These are phyloP conservation scores for Eubucco bourcierii DNA, from an alignment of 2,113 vertebrate species.

Conservation along the genomic window DNA sequence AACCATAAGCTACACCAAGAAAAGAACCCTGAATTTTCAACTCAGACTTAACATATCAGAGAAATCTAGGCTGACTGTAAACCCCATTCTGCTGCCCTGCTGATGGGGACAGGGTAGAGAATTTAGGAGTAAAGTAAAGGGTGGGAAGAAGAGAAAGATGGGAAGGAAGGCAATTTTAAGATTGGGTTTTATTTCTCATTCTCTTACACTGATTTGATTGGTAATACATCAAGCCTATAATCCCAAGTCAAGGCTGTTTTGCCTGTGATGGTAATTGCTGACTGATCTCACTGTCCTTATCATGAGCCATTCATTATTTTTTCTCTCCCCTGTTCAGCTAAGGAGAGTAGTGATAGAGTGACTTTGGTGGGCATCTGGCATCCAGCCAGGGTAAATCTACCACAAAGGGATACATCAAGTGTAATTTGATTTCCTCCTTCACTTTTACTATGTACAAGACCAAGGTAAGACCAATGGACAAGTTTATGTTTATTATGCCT, in stretches of 20 bases:
- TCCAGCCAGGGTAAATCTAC: neutral
- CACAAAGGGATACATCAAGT: neutral
- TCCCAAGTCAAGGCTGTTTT: neutral
- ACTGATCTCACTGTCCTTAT: neutral
- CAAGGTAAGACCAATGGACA: neutral
- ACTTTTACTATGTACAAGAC: neutral
- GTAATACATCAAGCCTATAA: neutral
- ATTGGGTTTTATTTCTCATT: neutral
- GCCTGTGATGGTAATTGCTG: neutral
- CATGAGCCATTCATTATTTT: too few species aligned
- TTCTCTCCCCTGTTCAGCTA: too few species aligned
- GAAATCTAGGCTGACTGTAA: neutral
- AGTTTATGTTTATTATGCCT: neutral
- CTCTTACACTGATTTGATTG: neutral
- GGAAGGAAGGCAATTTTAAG: neutral
- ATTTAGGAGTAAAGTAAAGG: too few species aligned
- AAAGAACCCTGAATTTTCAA: neutral
- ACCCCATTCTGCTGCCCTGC: neutral
- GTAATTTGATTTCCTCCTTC: neutral
- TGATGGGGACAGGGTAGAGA: too few species aligned
- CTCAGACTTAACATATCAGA: neutral
- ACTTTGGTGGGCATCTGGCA: too few species aligned
- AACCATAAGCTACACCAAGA: neutral
- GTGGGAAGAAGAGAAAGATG: neutral
- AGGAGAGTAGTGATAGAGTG: too few species aligned